Conservation (phyloP, 2,113 vertebrate species). For the Pangasianodon gigas region DNA sequence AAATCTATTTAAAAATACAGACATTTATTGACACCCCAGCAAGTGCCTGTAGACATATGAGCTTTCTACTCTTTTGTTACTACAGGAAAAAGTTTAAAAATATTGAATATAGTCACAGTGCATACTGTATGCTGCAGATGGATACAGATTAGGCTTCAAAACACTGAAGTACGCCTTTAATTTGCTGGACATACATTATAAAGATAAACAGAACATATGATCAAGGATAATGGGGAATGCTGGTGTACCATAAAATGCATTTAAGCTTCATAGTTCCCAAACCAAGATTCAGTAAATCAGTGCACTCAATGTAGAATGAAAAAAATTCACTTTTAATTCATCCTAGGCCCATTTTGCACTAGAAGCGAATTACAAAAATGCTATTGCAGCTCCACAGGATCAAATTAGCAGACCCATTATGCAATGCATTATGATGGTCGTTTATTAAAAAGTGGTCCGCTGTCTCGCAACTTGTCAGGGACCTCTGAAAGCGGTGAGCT, state of each 20-base stretch:
- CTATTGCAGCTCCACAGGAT: background rate
- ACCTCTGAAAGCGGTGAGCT: conserved; percentile 1
- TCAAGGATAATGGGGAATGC: background rate
- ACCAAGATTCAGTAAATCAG: background rate
- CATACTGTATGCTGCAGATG: background rate
- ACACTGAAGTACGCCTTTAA: background rate
- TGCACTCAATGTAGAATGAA: background rate
- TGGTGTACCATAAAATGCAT: background rate
- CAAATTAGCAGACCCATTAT: background rate
- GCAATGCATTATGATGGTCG: background rate
- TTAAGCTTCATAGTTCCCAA: background rate
- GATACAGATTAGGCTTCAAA: background rate
- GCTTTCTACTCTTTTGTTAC: background rate
- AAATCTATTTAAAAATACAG: background rate
- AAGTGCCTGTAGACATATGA: background rate
- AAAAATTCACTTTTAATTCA: background rate
- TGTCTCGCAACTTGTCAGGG: conserved; percentile 2
- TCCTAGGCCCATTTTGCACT: background rate
- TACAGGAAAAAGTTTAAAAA: background rate
- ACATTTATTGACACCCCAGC: background rate
- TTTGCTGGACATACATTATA: background rate
- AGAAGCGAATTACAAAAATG: background rate
- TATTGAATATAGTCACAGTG: background rate
- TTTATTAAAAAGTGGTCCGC: conserved; percentile 24
- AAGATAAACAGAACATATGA: background rate